phyloP scores from a whole-genome alignment of 2,113 vertebrate species.

The Cyphomyrus discorhynchus region DNA sequence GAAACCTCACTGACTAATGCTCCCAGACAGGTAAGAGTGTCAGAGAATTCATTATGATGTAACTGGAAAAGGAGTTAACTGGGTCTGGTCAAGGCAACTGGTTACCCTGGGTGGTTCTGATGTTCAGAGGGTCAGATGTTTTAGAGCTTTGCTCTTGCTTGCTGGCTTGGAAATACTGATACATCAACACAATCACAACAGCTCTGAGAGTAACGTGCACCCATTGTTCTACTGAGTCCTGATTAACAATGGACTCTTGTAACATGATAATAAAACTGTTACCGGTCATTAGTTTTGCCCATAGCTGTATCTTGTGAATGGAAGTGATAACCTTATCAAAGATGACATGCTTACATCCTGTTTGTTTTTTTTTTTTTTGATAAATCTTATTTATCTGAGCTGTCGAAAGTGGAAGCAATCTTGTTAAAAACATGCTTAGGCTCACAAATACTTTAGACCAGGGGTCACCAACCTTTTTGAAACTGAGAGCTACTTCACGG shows the following conservation, averaged over 20 bases:
- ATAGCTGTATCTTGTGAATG: neutral
- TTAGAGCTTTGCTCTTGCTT: neutral
- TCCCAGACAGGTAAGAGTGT: neutral
- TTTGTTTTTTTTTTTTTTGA: neutral
- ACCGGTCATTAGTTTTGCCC: neutral
- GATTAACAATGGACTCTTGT: neutral
- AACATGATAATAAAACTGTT: neutral
- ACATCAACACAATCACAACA: neutral
- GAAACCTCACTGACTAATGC: neutral
- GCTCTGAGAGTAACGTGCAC: neutral
- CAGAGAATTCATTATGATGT: neutral
- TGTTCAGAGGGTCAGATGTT: neutral
- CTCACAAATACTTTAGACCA: neutral
- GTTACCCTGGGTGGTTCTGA: neutral
- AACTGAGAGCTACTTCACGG: too few species aligned
- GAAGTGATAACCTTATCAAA: conserved; percentile 8
- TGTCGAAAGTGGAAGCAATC: neutral
- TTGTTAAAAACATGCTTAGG: neutral
- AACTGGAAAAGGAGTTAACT: neutral
- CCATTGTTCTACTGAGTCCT: neutral
- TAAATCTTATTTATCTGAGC: neutral
- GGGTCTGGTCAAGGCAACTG: neutral
- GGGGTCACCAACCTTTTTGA: too few species aligned
- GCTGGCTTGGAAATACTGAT: neutral
- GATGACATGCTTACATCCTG: neutral